Evolutionary conservation across 2,797 vertebrate species (phyloP), one percentile per base, ranked within the genome.

Genomic region (Liparis tanakae): DNA sequence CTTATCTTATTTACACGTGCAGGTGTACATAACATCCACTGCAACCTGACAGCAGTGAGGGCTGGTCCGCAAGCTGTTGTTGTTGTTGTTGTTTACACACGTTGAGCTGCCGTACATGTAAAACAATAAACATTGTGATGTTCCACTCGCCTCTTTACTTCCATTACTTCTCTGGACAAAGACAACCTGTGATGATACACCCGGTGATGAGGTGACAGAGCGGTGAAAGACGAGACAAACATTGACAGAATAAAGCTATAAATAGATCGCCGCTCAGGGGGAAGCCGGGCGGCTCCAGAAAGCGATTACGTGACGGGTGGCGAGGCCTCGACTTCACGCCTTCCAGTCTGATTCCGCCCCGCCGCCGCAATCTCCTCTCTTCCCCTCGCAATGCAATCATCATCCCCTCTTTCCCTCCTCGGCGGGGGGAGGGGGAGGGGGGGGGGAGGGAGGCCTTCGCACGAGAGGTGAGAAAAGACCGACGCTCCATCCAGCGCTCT

Each of bases 261-360:
- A 54, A 61, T 61, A 41, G 46, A 66, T 7, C 53, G 41, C 51
- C 25, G 4, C 25, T 30, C 25, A 30, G 25, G 25, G 25, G 25
- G 25, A 30, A 30, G 25, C 25, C 25, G 60, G 65, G 65, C 39
- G 70, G 59, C 37, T 18, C 41, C 54, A 55, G 78, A 81, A 81
- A 67, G 7, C 63, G 53, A 86, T 83, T 72, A 58, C 76, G 39
- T 79, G 74, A 76, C 53, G 64, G 72, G 72, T 81, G 70, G 79
- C 46, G 58, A 56, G 34, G 54, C 69, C 66, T 61, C 66, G 67
- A 86, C 64, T 74, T 34, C 25, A 7, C 70, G 53, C 37, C 48
- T 79, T 30, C 69, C 48, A 36, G 79, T 72, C 14, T 83, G 48
- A 89, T 83, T 79, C 60, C 55, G 62, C 75, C 62, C 14, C 33